phyloP scores from a whole-genome alignment of 2,888 invertebrate species.

The Sesamia inferens region DNA sequence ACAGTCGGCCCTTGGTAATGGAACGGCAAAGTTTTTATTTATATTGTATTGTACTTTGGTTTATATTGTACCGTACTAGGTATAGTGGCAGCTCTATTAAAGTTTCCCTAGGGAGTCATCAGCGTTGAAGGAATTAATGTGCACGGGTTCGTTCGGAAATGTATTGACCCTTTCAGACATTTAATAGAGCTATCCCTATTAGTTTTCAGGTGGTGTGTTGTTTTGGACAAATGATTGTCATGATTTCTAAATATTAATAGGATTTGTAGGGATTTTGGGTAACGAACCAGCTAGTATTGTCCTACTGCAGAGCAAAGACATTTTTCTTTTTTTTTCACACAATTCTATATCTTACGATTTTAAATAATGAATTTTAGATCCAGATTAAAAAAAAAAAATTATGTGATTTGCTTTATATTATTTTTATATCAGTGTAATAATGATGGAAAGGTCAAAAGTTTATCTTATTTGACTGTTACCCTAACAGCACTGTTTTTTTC shows the following conservation, averaged over 20 bases:
- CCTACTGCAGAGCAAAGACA: too few species aligned
- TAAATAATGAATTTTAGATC: background rate
- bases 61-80: conserved; percentile 57
- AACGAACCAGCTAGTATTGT: background rate
- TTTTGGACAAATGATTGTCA: background rate
- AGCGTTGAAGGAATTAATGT: conserved; percentile 55
- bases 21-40: conserved; percentile 69
- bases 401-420: background rate
- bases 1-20: conserved; percentile 67
- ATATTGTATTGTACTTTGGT: conserved; percentile 68
- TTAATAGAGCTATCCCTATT: background rate
- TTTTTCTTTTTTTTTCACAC: too few species aligned
- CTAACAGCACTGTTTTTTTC: too few species aligned
- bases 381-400: too few species aligned
- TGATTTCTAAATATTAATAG: background rate
- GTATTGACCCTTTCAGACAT: conserved; percentile 44
- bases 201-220: background rate
- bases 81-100: conserved; percentile 60
- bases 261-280: background rate
- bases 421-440: too few species aligned
- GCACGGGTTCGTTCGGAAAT: conserved; percentile 55
- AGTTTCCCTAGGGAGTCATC: conserved; percentile 60
- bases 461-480: too few species aligned
- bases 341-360: background rate
- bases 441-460: too few species aligned